Evolutionary conservation across 1,140 invertebrate species (phyloP).

Genomic region (Acromyrmex charruanus): DNA sequence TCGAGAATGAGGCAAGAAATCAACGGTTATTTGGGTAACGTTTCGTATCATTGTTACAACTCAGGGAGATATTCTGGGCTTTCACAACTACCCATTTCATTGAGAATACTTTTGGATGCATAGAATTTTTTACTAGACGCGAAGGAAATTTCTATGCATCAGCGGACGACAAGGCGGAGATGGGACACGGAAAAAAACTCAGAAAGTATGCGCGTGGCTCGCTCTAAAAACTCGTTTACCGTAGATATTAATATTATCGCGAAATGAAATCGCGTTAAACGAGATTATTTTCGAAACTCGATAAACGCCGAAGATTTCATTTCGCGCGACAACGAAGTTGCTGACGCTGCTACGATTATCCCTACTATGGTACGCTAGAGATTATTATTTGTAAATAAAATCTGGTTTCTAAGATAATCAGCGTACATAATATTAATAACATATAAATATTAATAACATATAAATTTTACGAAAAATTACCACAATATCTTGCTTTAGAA

Average conservation of each 20-base stretch:
- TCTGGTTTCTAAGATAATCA: constrained; percentile 20
- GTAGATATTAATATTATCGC: constrained; percentile 60
- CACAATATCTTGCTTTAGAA: background rate
- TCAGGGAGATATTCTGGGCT: background rate
- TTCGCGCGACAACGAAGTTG: constrained; percentile 42
- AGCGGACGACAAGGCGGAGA: constrained; percentile 58
- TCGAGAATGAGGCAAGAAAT: constrained; percentile 14
- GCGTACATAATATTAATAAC: no score
- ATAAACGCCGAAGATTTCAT: constrained; percentile 56
- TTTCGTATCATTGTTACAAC: constrained; percentile 49
- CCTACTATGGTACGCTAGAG: constrained; percentile 10
- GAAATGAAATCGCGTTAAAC: constrained; percentile 45
- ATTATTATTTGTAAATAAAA: constrained; percentile 34
- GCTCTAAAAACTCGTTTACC: constrained; percentile 37
- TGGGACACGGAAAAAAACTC: constrained; percentile 42
- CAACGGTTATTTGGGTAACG: constrained; percentile 32
- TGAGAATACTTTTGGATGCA: constrained; percentile 66
- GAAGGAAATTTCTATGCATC: constrained; percentile 69
- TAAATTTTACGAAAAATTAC: background rate
- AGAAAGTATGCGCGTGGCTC: background rate
- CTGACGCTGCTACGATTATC: constrained; percentile 2
- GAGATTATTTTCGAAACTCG: constrained; percentile 58
- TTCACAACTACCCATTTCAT: constrained; percentile 46
- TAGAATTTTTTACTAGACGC: constrained; percentile 68
- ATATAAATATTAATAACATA: no score